Conservation (phyloP, 2,888 invertebrate genomes). For the Globia sparganii region DNA sequence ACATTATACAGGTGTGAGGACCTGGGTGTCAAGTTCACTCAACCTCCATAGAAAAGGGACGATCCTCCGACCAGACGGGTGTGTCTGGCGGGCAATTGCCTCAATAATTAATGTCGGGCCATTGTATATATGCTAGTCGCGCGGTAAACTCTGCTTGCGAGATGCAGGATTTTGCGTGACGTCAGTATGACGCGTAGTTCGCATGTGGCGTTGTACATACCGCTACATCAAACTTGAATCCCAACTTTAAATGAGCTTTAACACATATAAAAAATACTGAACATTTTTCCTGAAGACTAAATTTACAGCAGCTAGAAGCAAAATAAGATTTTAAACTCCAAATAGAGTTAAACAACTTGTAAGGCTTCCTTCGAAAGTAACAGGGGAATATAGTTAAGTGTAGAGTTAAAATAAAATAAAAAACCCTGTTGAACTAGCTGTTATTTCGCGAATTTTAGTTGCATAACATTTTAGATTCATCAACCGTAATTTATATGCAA, state of each 20-base stretch:
- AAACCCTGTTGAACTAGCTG: slow-evolving; percentile 11
- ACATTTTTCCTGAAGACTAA: slow-evolving; percentile 1
- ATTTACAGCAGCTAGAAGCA: slow-evolving; percentile 23
- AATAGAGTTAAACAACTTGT: slow-evolving; percentile 23
- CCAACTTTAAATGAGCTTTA: not conserved
- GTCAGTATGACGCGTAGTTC: no score
- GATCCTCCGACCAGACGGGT: no score
- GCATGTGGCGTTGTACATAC: no score
- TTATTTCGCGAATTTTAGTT: slow-evolving; percentile 34
- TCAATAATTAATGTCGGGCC: no score
- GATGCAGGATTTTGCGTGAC: no score
- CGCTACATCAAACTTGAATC: no score
- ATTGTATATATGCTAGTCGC: no score
- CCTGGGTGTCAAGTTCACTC: no score
- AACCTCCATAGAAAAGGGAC: no score
- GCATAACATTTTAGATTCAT: slow-evolving; percentile 47
- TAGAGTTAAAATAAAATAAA: slow-evolving; percentile 17
- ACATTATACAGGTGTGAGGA: no score
- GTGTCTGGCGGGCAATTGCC: no score
- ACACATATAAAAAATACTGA: slow-evolving; percentile 4
- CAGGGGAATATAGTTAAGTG: not conserved
- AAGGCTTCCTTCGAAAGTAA: slow-evolving; percentile 6
- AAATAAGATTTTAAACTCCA: slow-evolving; percentile 24
- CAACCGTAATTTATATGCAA: slow-evolving; percentile 49
- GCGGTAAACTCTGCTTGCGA: no score